Conservation (phyloP, 2,797 vertebrate species). For the Antennarius maculatus region DNA sequence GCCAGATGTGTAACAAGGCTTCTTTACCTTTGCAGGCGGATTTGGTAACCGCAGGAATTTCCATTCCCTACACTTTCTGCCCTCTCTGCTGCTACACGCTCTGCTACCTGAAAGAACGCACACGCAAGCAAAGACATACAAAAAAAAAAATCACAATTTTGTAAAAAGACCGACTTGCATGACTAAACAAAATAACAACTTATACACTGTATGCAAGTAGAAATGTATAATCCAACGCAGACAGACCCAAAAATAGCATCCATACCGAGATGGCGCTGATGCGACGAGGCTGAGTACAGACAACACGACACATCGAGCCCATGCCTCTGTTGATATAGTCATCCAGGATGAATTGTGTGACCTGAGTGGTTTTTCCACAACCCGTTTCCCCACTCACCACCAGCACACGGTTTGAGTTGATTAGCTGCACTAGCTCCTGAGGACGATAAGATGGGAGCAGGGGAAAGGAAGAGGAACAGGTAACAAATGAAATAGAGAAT, state of each 20-base stretch:
- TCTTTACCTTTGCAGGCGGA: constrained; percentile 93
- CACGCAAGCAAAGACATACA: not conserved
- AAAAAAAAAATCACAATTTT: not conserved
- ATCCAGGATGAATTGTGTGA: constrained; percentile 96
- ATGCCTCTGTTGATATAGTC: constrained; percentile 86
- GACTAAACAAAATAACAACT: not conserved
- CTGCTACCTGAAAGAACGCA: constrained; percentile 86
- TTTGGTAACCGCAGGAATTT: constrained; percentile 96
- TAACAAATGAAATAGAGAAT: not conserved
- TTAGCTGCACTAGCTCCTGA: constrained; percentile 89
- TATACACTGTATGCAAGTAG: not conserved
- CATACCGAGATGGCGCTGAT: constrained; percentile 97
- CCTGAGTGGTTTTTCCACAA: constrained; percentile 98
- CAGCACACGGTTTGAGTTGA: constrained; percentile 85
- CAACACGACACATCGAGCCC: constrained; percentile 90
- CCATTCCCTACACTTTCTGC: constrained; percentile 90
- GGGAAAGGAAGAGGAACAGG: not conserved
- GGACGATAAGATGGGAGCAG: constrained; percentile 4
- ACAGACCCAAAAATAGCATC: not conserved
- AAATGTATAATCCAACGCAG: not conserved
- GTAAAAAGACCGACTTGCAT: not conserved
- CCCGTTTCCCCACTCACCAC: constrained; percentile 97
- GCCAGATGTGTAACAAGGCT: constrained; percentile 1
- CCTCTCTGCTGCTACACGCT: constrained; percentile 93
- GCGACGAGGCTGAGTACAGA: constrained; percentile 94